A percentile compares a stretch with the other conserved stretches of the same genome.
phyloP scores from a whole-genome alignment of 2,113 vertebrate genomes.

The Sardina pilchardus region DNA sequence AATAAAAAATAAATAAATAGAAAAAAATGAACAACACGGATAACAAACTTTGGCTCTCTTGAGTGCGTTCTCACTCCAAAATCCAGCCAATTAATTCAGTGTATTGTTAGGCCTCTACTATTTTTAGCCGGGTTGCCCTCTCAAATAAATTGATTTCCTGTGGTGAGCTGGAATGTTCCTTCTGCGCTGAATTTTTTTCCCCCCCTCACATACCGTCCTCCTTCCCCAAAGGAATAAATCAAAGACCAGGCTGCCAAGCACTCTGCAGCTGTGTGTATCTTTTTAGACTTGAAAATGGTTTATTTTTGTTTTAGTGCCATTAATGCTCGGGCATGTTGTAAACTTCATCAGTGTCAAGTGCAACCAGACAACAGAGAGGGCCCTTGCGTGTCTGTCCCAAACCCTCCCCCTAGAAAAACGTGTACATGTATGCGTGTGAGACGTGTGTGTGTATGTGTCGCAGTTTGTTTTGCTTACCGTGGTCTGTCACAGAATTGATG shows the following conservation, averaged over 20 bases:
- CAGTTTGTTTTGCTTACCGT: conserved; percentile 47
- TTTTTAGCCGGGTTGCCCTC: conserved; percentile 71
- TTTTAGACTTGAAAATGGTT: conserved; percentile 66
- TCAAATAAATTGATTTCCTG: conserved; percentile 75
- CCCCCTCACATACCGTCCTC: conserved; percentile 40
- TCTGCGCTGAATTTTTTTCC: conserved; percentile 49
- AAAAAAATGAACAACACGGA: conserved; percentile 58
- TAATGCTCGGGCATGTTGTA: conserved; percentile 64
- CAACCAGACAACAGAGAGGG: conserved; percentile 54
- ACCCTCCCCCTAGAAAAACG: conserved; percentile 38
- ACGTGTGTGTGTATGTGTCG: conserved; percentile 35
- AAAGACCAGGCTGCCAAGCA: conserved; percentile 63
- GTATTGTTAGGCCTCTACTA: conserved; percentile 64
- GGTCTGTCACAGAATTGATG: conserved; percentile 57
- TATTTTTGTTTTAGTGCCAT: conserved; percentile 73
- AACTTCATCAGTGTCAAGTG: conserved; percentile 54
- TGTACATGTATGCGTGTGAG: neutral
- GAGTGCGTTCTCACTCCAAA: conserved; percentile 60
- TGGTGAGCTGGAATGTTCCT: conserved; percentile 67
- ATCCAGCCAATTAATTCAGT: conserved; percentile 70
- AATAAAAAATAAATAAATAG: conserved; percentile 46
- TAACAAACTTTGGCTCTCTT: conserved; percentile 68
- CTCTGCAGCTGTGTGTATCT: conserved; percentile 59
- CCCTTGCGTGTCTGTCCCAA: neutral
- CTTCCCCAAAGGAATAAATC: conserved; percentile 70